Base-by-base conservation (phyloP, 2,888 invertebrate species). In the Liopterus haemorrhoidalis region DNA sequence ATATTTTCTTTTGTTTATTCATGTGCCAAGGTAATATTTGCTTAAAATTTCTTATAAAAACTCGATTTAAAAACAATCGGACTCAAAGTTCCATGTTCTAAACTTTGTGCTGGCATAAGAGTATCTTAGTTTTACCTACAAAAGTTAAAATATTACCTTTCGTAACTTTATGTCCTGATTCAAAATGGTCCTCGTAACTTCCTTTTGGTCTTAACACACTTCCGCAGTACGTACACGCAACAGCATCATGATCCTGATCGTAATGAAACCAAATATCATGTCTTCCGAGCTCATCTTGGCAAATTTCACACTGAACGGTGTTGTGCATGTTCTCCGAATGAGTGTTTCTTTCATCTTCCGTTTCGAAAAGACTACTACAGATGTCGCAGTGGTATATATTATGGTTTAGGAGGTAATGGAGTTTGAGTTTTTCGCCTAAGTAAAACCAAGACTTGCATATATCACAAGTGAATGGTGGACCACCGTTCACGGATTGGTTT, bases 341-440 rank as follows among this genome's bases (percentile, higher is more conserved):
- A 1, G 5, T 6, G 3, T 31, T 8, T 39, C 39, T 45, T n/a
- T 39, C 33, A 1, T 38, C 39, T 4, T 14, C 25, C 2, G 16
- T 25, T 32, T 39, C 32, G 20, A 45, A 45, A 27, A 45, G 27
- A 24, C 12, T 31, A n/a, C 38, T 38, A 18, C 45, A 45, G 3
- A 45, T 22, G 19, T 45, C 45, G 24, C 45, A 45, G 20, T 45
- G 45, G n/a, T 18, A 45, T 9, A 25, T 25, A 32, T 32, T 25
- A 11, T 45, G 45, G 9, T 45, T 45, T 27, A 39, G 8, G 12
- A 45, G 24, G 11, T 45, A 45, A 45, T 45, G 45, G 3, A 45
- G 6, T 16, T 45, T 39, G 12, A 45, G 20, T 39, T 45, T 45
- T 3, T 38, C n/a, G 1, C 45, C 45, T 6, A 45, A n/a, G 12